Conservation (phyloP, 2,888 invertebrate genomes). For the Chirona hameri region DNA sequence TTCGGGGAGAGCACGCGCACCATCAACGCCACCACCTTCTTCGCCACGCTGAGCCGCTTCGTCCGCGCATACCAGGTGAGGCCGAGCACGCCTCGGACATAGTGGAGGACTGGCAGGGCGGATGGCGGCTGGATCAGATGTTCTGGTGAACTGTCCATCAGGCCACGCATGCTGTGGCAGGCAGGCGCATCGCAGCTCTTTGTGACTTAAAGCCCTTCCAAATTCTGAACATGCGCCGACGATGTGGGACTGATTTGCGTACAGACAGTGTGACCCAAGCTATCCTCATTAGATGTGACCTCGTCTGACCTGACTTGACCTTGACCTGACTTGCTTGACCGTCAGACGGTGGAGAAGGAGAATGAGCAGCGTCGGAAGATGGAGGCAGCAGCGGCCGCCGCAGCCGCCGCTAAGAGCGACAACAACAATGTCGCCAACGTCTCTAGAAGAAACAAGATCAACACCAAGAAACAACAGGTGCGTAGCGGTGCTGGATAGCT, state of each 20-base stretch:
- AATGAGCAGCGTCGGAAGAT: constrained; percentile 86
- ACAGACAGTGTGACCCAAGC: too few species aligned
- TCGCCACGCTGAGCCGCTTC: constrained; percentile 91
- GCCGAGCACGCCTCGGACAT: too few species aligned
- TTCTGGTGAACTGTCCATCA: too few species aligned
- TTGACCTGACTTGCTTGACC: background rate
- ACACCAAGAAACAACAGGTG: constrained; percentile 90
- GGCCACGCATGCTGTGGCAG: too few species aligned
- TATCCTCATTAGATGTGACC: background rate
- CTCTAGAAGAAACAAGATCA: constrained; percentile 67
- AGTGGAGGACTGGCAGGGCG: too few species aligned
- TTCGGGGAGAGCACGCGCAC: constrained; percentile 94
- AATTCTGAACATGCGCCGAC: too few species aligned
- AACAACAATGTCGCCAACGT: constrained; percentile 55
- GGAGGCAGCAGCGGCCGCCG: constrained; percentile 68
- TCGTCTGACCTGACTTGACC: background rate
- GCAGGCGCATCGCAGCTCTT: too few species aligned
- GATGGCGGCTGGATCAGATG: too few species aligned
- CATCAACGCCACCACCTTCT: constrained; percentile 93
- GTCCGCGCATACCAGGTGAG: constrained; percentile 87
- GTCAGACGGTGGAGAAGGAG: constrained; percentile 81
- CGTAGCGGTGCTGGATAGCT: constrained; percentile 22
- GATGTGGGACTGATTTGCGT: too few species aligned
- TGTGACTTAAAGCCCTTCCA: too few species aligned
- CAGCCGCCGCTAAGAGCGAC: constrained; percentile 55